phyloP scores from a whole-genome alignment of 2,113 vertebrate species.

The Procavia capensis region DNA sequence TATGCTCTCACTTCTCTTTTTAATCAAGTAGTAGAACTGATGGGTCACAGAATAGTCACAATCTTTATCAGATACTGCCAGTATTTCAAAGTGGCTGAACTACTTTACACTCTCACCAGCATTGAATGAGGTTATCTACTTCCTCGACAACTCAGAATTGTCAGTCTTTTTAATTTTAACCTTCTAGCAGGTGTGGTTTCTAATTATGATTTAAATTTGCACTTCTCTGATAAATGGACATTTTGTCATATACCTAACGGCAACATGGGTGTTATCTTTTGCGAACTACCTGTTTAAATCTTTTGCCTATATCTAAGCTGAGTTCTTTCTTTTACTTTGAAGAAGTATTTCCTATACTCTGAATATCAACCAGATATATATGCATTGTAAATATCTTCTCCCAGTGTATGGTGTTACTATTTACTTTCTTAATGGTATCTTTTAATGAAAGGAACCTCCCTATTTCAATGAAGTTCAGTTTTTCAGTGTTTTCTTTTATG shows the following conservation, averaged over 20 bases:
- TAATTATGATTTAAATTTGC: background rate
- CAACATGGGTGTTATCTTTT: background rate
- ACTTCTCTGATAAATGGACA: background rate
- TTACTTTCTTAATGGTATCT: constrained; percentile 24
- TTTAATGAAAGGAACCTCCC: background rate
- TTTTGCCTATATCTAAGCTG: background rate
- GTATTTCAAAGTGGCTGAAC: too few relatives aligned
- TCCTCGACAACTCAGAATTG: background rate
- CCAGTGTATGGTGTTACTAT: background rate
- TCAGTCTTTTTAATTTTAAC: constrained; percentile 15
- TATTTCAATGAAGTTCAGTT: background rate
- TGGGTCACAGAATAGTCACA: too few relatives aligned
- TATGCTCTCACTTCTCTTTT: too few relatives aligned
- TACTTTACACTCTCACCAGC: background rate
- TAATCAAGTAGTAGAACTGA: too few relatives aligned
- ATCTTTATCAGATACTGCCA: too few relatives aligned
- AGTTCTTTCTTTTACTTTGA: background rate
- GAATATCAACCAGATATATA: background rate
- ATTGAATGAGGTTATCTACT: constrained; percentile 19
- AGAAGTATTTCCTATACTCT: background rate
- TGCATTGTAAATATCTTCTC: background rate
- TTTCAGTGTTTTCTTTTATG: constrained; percentile 20
- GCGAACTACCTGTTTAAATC: too few relatives aligned
- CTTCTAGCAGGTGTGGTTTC: background rate
- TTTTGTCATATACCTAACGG: background rate